Conservation (phyloP, 64 coral and sea anemone genomes). For the Pocillopora verrucosa region DNA sequence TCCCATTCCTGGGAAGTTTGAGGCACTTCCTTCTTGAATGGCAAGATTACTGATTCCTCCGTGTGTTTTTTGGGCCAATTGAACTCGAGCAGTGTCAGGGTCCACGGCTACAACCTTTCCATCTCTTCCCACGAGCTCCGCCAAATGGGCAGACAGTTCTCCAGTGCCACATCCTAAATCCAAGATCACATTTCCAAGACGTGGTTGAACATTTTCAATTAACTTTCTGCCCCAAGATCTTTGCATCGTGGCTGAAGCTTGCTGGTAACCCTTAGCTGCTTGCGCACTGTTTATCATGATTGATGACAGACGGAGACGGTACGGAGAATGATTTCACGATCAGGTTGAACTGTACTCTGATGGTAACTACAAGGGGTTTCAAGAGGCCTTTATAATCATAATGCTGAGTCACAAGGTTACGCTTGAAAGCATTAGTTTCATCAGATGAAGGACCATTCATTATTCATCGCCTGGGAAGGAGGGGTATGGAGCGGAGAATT, state of each 20-base stretch:
- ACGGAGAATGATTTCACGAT: too few relatives aligned
- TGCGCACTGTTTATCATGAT: neutral
- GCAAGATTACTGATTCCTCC: neutral
- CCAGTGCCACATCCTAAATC: slow-evolving; percentile 44
- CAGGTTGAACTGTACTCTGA: too few relatives aligned
- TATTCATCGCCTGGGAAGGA: too few relatives aligned
- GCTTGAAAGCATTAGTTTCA: too few relatives aligned
- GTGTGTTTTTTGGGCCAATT: slow-evolving; percentile 17
- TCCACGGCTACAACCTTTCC: slow-evolving; percentile 33
- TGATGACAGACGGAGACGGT: too few relatives aligned
- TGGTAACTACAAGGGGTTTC: too few relatives aligned
- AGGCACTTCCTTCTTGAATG: neutral
- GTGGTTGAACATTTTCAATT: neutral
- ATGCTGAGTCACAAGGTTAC: too few relatives aligned
- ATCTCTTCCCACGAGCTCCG: neutral
- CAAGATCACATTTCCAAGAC: neutral
- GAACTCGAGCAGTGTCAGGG: slow-evolving; percentile 8
- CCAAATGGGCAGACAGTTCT: neutral
- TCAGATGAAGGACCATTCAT: too few relatives aligned
- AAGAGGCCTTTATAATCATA: too few relatives aligned
- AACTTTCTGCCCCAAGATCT: neutral
- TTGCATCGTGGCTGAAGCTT: neutral
- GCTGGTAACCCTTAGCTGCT: neutral
- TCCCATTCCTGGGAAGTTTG: neutral
- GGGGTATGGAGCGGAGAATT: too few relatives aligned